Evolutionary conservation across 1,140 invertebrate species (phyloP), one percentile per base, ranked within the genome.

Genomic region (Brachionus paranguensis): DNA sequence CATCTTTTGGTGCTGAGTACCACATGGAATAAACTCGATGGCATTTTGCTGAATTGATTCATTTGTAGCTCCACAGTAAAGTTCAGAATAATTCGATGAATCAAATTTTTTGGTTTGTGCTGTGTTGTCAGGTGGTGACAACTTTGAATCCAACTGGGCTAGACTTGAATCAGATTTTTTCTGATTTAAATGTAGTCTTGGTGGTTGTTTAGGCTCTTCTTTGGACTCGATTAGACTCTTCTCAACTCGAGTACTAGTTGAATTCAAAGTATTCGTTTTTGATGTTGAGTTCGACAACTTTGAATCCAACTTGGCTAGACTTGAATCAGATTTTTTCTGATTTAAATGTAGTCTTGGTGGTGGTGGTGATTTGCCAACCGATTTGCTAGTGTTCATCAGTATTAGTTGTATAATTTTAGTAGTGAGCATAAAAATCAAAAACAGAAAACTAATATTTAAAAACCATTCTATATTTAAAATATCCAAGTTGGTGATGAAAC

Each of bases 391-490:
- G 14, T 17, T 53, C 47, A 53, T 53, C n/a, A 37, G 6, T 0
- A 6, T 37, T 37, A 6, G 0, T 37, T 37, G 0, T 29, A 2
- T 29, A 37, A 37, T 37, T 5, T 7, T 6, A 37, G 6, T 0
- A 6, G 33, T 1, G 6, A 37, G 4, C 6, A 65, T 29, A 45
- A 81, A 81, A 45, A 64, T 1, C 8, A 81, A 33, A 27, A 37
- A 65, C 24, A 33, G 78, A 43, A 29, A 81, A 14, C 7, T 41
- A 3, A 81, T 41, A 33, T 45, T 47, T 5, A 81, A 7, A 33
- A 81, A 43, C 78, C 78, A 81, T 81, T 81, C 78, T 10, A 81
- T 81, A 24, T 65, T 65, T 20, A 81, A 60, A 68, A 43, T 64
- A n/a, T 81, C 78, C 41, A 81, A 68, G 37, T 65, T 68, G 17